Base-by-base conservation (phyloP, 2,797 vertebrate species). In the Arremon aurantiirostris region DNA sequence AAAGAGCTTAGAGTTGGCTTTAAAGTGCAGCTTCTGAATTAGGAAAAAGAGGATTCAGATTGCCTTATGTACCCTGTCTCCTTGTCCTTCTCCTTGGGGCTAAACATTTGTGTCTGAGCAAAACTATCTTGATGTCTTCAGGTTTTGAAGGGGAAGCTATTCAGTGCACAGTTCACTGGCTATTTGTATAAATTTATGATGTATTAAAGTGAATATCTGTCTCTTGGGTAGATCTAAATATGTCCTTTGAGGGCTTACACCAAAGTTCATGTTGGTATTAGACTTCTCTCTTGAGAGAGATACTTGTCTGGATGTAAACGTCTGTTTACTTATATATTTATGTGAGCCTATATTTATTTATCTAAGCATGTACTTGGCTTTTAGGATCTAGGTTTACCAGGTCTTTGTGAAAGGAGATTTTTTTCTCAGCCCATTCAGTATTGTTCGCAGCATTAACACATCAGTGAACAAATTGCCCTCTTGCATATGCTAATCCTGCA, bases 391-490 rank as follows among this genome's bases (percentile, higher is more conserved):
- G 95, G 95, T 97, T 98, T 98, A 95, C 95, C 90, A 92, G 57
- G 68, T 84, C 95, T 97, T 97, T 96, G 77, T 97, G 92, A 98
- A 96, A 94, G 82, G 73, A 92, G 73, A 53, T 91, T 95, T 90
- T 95, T 93, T 96, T 73, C 96, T 92, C 89, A 78, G 78, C 86
- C 94, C 86, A 83, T 97, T 98, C 98, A 97, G 97, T 98, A 98
- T 98, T 99, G 98, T 99, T 98, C 98, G 94, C 95, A 94, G 97
- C 98, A 98, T 98, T 98, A 99, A 99, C 98, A 99, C 98, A 98
- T 98, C 98, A 98, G 96, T 99, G 98, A 99, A 98, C 98, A 99
- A 99, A 99, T 98, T 99, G 98, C 97, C 96, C 96, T 98, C 98
- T 97, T 98, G 97, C 97, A 97, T 98, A 98, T 97, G 98, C 98